A percentile compares a stretch with the other conserved stretches of the same genome.
Evolutionary conservation across 2,113 vertebrate species (phyloP).

Genomic region (Chamaetylas fuelleborni): DNA sequence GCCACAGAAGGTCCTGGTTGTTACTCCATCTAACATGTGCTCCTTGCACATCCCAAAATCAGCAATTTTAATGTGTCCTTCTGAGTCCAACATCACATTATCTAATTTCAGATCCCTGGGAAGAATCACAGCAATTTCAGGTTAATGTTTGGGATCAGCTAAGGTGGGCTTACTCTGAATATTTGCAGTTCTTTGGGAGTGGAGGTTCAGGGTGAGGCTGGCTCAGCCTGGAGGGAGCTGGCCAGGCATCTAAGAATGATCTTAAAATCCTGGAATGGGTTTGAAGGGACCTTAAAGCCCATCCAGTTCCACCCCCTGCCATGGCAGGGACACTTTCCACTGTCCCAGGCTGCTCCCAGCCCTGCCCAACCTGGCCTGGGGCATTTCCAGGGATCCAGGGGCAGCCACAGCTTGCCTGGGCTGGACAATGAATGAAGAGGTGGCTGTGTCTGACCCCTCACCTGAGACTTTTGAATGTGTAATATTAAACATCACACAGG

Average conservation of each 20-base stretch:
- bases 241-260: not conserved
- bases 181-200: rapidly evolving
- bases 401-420: not conserved
- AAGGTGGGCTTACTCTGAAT: not conserved
- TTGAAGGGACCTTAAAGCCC: not conserved
- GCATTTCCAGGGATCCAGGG: not conserved
- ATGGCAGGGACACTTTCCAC: not conserved
- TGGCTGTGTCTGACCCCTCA: not conserved
- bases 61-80: slow-evolving; percentile 97
- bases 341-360: not conserved
- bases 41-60: slow-evolving; percentile 99
- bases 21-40: slow-evolving; percentile 86
- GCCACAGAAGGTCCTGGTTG: slow-evolving; percentile 95
- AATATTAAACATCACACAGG: not conserved
- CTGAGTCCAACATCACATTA: slow-evolving; percentile 94
- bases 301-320: not conserved
- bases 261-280: not conserved
- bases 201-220: not conserved
- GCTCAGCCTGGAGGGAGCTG: too few relatives aligned
- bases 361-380: rapidly evolving
- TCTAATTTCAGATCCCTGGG: slow-evolving; percentile 93
- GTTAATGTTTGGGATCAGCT: not conserved
- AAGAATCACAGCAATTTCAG: slow-evolving; percentile 13
- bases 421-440: not conserved
- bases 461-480: not conserved